These are phyloP conservation scores for Criorhina ranunculi DNA, from an alignment of 2,888 invertebrate genomes.

Conservation along the genomic window DNA sequence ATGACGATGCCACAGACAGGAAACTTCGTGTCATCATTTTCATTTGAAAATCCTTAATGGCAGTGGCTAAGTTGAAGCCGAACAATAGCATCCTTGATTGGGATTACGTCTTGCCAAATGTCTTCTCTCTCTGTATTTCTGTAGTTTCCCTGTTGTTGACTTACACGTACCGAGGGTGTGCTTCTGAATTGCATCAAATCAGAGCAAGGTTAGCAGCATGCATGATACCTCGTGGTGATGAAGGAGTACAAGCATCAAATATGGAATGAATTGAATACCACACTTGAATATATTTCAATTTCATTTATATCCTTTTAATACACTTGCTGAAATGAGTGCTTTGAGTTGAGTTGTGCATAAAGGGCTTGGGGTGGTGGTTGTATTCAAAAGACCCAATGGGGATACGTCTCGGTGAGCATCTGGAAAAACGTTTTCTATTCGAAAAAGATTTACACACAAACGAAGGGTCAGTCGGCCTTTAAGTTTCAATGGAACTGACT, in stretches of 20 bases:
- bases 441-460: conserved; percentile 50
- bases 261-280: conserved; percentile 67
- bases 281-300: conserved; percentile 74
- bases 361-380: conserved; percentile 27
- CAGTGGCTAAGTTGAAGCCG: conserved; percentile 60
- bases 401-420: conserved; percentile 21
- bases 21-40: conserved; percentile 71
- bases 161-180: conserved; percentile 36
- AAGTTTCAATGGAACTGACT: conserved; percentile 31
- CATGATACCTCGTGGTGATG: conserved; percentile 52
- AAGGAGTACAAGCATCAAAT: conserved; percentile 67
- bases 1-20: conserved; percentile 1
- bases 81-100: conserved; percentile 74
- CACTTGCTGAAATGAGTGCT: conserved; percentile 56
- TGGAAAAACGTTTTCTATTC: conserved; percentile 60
- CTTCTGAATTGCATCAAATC: conserved; percentile 63
- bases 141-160: conserved; percentile 49
- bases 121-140: conserved; percentile 26
- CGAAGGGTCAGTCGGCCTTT: conserved; percentile 32
- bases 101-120: conserved; percentile 62
- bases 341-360: conserved; percentile 55
- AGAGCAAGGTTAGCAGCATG: conserved; percentile 62
- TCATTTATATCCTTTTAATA: conserved; percentile 72
- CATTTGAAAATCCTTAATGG: conserved; percentile 69
- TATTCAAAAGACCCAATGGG: conserved; percentile 35